Percentiles rank a stretch among this genome's conserved stretches.
These are phyloP conservation scores for Anthonomus grandis DNA, from an alignment of 1,140 invertebrate species.

Conservation along the genomic window DNA sequence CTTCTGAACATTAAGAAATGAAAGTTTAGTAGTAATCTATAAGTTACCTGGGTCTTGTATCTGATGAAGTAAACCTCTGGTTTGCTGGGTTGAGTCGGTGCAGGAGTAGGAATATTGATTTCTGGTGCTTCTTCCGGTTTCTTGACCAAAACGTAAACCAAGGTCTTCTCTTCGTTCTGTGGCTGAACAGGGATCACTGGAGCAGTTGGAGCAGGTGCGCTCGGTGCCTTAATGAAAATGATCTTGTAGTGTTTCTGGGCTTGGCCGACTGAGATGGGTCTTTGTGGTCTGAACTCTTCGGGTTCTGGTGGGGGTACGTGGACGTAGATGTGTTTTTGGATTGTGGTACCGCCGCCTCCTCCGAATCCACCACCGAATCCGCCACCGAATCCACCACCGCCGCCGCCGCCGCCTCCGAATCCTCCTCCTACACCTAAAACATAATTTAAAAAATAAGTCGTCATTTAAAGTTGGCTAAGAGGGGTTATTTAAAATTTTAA, in stretches of 20 bases:
- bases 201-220: slow-evolving; percentile 73
- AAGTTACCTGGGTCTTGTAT: slow-evolving; percentile 71
- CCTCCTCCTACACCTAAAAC: slow-evolving; percentile 27
- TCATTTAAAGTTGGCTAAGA: too few relatives aligned
- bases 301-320: slow-evolving; percentile 71
- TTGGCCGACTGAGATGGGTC: slow-evolving; percentile 55
- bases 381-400: slow-evolving; percentile 29
- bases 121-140: slow-evolving; percentile 81
- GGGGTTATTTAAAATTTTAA: too few relatives aligned
- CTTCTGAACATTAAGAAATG: too few relatives aligned
- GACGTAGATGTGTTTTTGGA: slow-evolving; percentile 83
- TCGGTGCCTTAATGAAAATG: slow-evolving; percentile 85
- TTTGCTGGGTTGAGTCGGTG: slow-evolving; percentile 78
- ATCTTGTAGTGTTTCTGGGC: slow-evolving; percentile 89
- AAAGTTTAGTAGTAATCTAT: not conserved
- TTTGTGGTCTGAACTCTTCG: slow-evolving; percentile 62
- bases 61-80: slow-evolving; percentile 86
- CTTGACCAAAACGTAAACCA: slow-evolving; percentile 87
- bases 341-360: slow-evolving; percentile 56
- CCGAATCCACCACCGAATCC: slow-evolving; percentile 32
- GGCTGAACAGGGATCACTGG: slow-evolving; percentile 74
- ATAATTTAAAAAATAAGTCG: too few relatives aligned
- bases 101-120: slow-evolving; percentile 71
- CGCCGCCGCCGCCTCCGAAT: slow-evolving; percentile 28
- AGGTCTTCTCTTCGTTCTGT: slow-evolving; percentile 82